Evolutionary conservation across 2,797 vertebrate species (phyloP), one percentile per base, ranked within the genome.

Genomic region (Hippoglossus hippoglossus): DNA sequence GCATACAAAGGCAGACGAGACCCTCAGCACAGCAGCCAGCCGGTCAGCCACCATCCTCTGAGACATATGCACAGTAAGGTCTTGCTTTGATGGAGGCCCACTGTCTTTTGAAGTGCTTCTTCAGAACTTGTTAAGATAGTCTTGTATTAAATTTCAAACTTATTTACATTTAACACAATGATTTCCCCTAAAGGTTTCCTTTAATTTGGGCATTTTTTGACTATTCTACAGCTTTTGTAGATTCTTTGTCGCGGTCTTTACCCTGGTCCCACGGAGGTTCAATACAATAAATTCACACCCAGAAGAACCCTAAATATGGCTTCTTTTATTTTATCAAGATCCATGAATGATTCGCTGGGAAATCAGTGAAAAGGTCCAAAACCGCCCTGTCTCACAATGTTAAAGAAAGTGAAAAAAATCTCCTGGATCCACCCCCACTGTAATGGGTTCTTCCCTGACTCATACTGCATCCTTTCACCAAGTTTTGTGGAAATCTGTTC

Each of bases 1-100:
- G 69, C 74, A 90, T 84, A 94, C 92, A 91, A 92, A 93, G 80
- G 72, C 80, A 22, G 62, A 59, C 58, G 41, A 39, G 71, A 83
- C 64, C 76, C 63, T 69, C 61, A 65, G 73, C 62, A 55, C 67
- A 63, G 77, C 77, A 76, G 63, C 75, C 57, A 75, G 63, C 75
- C 57, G 73, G 70, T 12, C 22, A 54, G 49, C 50, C 71, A 68
- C 69, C 73, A 12, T 77, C 67, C 78, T 67, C 81, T 31, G 67
- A 76, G 75, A 80, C 46, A 2, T 53, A 62, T 25, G n/a, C 73
- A 51, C 28, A 15, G 47, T 15, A 4, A 46, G 50, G 49, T n/a
- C 53, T 19, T 21, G 64, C 41, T 63, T 9, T 68, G 22, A 77
- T 44, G 15, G n/a, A 57, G 19, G 34, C 71, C 28, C 2, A 3